These are phyloP conservation scores for Melanargia galathea DNA, from an alignment of 2,888 invertebrate species.

Conservation along the genomic window DNA sequence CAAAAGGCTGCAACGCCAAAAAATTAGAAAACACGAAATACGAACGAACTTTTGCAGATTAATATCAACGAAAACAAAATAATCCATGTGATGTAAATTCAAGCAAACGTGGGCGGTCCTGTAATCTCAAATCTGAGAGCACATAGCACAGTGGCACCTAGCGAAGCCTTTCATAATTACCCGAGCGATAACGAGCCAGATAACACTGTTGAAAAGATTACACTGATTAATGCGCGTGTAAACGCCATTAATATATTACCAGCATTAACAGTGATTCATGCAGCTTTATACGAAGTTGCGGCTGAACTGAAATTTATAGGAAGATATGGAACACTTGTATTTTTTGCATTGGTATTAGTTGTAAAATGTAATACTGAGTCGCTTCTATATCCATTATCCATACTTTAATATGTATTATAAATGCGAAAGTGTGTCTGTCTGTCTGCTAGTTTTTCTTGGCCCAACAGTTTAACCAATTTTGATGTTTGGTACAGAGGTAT, in stretches of 20 bases:
- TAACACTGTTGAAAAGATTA: constrained; percentile 45
- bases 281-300: constrained; percentile 5
- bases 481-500: too few species aligned
- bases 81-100: constrained; percentile 26
- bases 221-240: constrained; percentile 38
- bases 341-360: too few species aligned
- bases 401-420: too few species aligned
- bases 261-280: constrained; percentile 30
- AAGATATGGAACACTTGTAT: not conserved
- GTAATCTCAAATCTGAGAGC: constrained; percentile 38
- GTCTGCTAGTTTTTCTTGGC: too few species aligned
- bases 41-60: too few species aligned
- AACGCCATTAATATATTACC: constrained; percentile 33
- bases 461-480: too few species aligned
- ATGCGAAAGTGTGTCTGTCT: too few species aligned
- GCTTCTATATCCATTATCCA: too few species aligned
- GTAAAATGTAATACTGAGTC: too few species aligned
- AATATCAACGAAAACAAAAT: not conserved
- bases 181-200: constrained; percentile 42
- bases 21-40: too few species aligned
- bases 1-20: too few species aligned
- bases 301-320: not conserved
- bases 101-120: constrained; percentile 43
- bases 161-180: constrained; percentile 44
- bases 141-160: constrained; percentile 43